Percentiles rank a stretch among this genome's conserved stretches.
Evolutionary conservation across 2,888 invertebrate species (phyloP).

Genomic region (Abscondita cerata): DNA sequence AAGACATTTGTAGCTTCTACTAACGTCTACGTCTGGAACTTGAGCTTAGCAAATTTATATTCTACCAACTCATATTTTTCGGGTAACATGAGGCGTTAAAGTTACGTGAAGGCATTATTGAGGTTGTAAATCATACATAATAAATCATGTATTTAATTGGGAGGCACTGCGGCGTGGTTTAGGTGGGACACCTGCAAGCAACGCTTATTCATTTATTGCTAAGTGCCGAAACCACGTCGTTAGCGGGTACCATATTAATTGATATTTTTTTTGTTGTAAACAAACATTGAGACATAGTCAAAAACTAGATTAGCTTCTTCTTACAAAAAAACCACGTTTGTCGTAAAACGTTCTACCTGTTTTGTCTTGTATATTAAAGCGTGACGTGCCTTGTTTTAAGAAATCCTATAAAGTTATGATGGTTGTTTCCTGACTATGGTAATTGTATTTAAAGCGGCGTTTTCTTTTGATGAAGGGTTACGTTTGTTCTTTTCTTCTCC

Average conservation of each 20-base stretch:
- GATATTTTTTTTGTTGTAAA: conserved; percentile 2
- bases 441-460: conserved; percentile 9
- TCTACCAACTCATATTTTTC: conserved; percentile 21
- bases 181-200: conserved; percentile 29
- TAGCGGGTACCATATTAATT: neutral
- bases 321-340: neutral
- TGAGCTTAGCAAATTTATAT: conserved; percentile 11
- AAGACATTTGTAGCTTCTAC: conserved; percentile 13
- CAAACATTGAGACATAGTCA: neutral
- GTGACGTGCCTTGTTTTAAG: conserved; percentile 5
- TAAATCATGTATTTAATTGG: conserved; percentile 40
- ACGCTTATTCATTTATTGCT: conserved; percentile 18
- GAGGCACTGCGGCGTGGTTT: conserved; percentile 26
- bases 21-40: conserved; percentile 12
- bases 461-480: conserved; percentile 7
- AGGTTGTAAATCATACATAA: conserved; percentile 37
- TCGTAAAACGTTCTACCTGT: neutral
- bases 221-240: conserved; percentile 19
- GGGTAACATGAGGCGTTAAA: conserved; percentile 25
- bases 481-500: neutral
- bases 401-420: neutral
- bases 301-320: neutral
- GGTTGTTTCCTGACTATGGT: conserved; percentile 3
- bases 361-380: conserved; percentile 3
- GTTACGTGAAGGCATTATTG: conserved; percentile 28